These are phyloP conservation scores for Luperina testacea DNA, from an alignment of 2,888 invertebrate genomes.

Conservation along the genomic window DNA sequence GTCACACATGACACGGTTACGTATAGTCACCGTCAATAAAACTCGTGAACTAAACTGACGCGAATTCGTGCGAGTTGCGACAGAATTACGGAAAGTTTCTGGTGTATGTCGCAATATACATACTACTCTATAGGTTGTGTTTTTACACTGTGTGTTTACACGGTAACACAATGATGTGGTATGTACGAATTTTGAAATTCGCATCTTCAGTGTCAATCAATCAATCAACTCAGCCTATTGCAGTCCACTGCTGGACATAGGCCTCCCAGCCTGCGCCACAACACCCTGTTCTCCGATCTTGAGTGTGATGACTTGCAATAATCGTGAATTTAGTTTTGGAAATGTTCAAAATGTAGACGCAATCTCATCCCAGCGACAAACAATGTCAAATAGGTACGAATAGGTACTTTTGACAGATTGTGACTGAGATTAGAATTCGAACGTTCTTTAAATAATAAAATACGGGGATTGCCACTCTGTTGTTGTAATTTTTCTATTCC, in stretches of 20 bases:
- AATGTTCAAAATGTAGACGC: not conserved
- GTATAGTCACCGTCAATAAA: slow-evolving; percentile 41
- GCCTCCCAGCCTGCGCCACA: no score
- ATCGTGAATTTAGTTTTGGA: not conserved
- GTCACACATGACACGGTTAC: slow-evolving; percentile 3
- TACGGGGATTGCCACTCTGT: not conserved
- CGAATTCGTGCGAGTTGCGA: not conserved
- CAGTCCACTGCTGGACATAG: no score
- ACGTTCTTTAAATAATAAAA: not conserved
- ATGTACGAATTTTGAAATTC: not conserved
- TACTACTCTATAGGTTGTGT: not conserved
- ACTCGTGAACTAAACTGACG: slow-evolving; percentile 29
- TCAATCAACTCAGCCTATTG: no score
- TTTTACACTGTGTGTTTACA: not conserved
- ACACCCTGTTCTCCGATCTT: not conserved
- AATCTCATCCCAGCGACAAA: no score
- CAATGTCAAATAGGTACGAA: not conserved
- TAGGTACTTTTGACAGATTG: not conserved
- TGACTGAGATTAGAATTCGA: not conserved
- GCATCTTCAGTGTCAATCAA: not conserved
- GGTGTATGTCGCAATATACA: not conserved
- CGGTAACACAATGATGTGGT: not conserved
- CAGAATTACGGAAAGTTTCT: slow-evolving; percentile 17
- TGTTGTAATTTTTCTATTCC: not conserved
- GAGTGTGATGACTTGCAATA: not conserved